Percentiles rank a stretch among this genome's conserved stretches.
Evolutionary conservation across 2,113 vertebrate genomes (phyloP).

Genomic region (Glaucidium brasilianum): DNA sequence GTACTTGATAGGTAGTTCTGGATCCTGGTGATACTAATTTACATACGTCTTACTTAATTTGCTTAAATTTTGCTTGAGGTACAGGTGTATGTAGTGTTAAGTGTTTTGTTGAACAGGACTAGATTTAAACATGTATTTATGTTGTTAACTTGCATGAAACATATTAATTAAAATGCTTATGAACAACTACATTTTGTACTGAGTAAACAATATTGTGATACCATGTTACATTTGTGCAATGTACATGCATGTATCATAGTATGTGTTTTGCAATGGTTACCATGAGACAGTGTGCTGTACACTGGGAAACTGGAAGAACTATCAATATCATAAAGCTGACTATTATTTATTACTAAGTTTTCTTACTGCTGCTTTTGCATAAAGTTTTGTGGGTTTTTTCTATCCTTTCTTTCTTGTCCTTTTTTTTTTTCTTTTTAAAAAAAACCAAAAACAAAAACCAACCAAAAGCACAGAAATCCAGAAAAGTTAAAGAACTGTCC

Average conservation of each 20-base stretch:
- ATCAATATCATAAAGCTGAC: neutral
- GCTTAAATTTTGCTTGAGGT: constrained; percentile 4
- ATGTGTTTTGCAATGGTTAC: neutral
- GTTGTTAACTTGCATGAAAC: neutral
- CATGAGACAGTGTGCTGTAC: neutral
- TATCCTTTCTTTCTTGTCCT: rapidly evolving
- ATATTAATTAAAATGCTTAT: neutral
- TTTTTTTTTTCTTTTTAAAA: too few species aligned
- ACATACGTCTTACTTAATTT: constrained; percentile 6
- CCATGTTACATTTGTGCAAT: too few species aligned
- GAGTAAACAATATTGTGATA: neutral
- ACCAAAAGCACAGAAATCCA: neutral
- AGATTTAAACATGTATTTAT: constrained; percentile 2
- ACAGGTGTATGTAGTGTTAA: neutral
- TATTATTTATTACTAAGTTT: neutral
- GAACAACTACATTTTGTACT: neutral
- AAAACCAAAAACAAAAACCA: too few species aligned
- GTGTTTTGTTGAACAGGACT: neutral
- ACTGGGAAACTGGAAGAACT: neutral
- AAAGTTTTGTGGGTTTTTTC: neutral
- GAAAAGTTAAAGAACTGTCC: neutral
- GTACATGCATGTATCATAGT: too few species aligned
- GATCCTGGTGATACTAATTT: neutral
- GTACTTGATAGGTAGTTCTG: neutral
- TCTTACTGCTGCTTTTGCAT: neutral